Evolutionary conservation across 35 echinoderm and acorn worm species (phyloP).

Genomic region (Anneissia japonica): DNA sequence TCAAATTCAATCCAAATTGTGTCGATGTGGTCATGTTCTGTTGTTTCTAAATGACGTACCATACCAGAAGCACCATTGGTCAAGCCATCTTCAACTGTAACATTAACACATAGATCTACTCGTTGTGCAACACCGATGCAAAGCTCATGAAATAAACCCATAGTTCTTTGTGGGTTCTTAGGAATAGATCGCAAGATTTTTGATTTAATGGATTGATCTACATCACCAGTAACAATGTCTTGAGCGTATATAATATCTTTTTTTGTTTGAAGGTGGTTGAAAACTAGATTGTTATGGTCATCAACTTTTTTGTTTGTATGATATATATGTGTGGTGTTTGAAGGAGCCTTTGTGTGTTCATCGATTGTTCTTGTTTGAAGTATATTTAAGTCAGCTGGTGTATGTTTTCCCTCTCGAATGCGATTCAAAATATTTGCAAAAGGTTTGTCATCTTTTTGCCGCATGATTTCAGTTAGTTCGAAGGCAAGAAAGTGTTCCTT

Average conservation of each 20-base stretch:
- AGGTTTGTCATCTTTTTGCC: conserved; percentile 36
- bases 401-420: conserved; percentile 31
- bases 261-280: not conserved
- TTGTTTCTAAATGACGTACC: conserved; percentile 6
- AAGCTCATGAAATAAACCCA: not conserved
- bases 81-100: conserved; percentile 42
- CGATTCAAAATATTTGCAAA: conserved; percentile 36
- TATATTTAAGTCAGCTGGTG: conserved; percentile 9
- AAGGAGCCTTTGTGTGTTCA: not conserved
- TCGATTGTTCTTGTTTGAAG: not conserved
- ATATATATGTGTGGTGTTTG: conserved; percentile 25
- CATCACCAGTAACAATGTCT: conserved; percentile 31
- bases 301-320: conserved; percentile 34
- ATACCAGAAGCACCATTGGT: conserved; percentile 45
- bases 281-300: not conserved
- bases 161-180: conserved; percentile 20
- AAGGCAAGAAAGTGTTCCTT: conserved; percentile 31
- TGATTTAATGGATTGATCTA: conserved; percentile 9
- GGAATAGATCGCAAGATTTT: conserved; percentile 3
- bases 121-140: conserved; percentile 26
- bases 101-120: conserved; percentile 4
- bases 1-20: conserved; percentile 39
- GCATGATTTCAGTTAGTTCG: conserved; percentile 56
- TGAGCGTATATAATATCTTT: conserved; percentile 14
- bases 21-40: not conserved